Base-by-base conservation (phyloP, 2,113 vertebrate genomes). In the Anoura caudifer region DNA sequence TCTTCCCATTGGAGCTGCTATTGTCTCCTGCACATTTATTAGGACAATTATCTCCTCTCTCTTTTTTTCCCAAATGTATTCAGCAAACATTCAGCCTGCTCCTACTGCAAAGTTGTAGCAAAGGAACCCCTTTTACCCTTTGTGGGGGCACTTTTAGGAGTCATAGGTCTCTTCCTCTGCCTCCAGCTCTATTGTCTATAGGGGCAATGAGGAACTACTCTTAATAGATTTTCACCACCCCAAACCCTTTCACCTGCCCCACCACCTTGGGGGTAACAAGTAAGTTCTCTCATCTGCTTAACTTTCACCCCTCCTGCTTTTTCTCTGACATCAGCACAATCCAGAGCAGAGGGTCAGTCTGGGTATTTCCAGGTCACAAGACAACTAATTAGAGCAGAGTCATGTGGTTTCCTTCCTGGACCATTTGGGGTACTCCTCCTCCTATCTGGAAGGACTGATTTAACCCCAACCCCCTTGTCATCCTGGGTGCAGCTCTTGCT, bases 11-110 rank as follows among this genome's bases (percentile, higher is more conserved):
- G 97, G 96, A 96, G 77, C 96, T 54, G 91, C 97, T 90, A 33
- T 90, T 96, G 94, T 97, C 96, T 97, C 81, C 73, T 77, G 94
- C 93, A 97, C 97, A 97, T 97, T 97, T 97, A 94, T 98, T 96
- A 97, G 95, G 96, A 92, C 67, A 75, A 97, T 98, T 97, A 97
- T 96, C 89, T 97, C 91, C 95, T 97, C 77, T 92, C 92, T 90
- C 72, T 75, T 90, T 85, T 85, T 97, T 91, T 73, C 61, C 81
- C 61, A 95, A 94, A 95, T 72, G 93, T 92, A 90, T 92, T 96
- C 92, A 75, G 97, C 92, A 97, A 97, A 95, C 73, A 75, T 91
- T 76, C 91, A 81, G 79, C 61, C 93, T 67, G 47, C 38, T 94
- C 56, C 59, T 82, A 26, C 82, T 91, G 85, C 36, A 76, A 45